phyloP scores from a whole-genome alignment of 2,888 invertebrate genomes.

The Lampropteryx suffumata region DNA sequence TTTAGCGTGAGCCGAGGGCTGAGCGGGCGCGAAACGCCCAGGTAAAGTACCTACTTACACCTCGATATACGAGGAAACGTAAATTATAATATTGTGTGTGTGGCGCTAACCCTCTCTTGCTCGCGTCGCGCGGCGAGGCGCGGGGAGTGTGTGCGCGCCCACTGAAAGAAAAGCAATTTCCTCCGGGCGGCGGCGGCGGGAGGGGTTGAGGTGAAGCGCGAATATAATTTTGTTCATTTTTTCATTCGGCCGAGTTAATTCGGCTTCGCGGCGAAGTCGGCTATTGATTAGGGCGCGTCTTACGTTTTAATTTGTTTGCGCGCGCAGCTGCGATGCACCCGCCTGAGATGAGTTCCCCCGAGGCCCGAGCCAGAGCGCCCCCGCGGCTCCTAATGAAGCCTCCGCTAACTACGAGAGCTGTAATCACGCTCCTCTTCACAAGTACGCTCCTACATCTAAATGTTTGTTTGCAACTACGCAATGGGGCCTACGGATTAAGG shows the following conservation, averaged over 20 bases:
- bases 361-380: slow-evolving; percentile 39
- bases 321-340: slow-evolving; percentile 80
- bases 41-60: slow-evolving; percentile 81
- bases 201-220: slow-evolving; percentile 78
- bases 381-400: slow-evolving; percentile 68
- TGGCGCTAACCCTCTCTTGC: slow-evolving; percentile 79
- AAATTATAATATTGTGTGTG: slow-evolving; percentile 83
- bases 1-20: slow-evolving; percentile 79
- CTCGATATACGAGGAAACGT: slow-evolving; percentile 81
- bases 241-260: slow-evolving; percentile 83
- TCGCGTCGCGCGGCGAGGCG: slow-evolving; percentile 61
- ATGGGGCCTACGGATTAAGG: not conserved
- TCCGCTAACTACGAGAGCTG: slow-evolving; percentile 66
- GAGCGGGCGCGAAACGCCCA: slow-evolving; percentile 79
- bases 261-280: slow-evolving; percentile 79
- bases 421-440: slow-evolving; percentile 73
- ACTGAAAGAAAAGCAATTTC: slow-evolving; percentile 83
- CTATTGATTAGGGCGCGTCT: slow-evolving; percentile 84
- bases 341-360: slow-evolving; percentile 65
- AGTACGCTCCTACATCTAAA: slow-evolving; percentile 56
- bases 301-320: slow-evolving; percentile 83
- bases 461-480: slow-evolving; percentile 26
- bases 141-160: slow-evolving; percentile 74
- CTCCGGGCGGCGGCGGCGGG: slow-evolving; percentile 63
- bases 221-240: slow-evolving; percentile 84